phyloP scores from a whole-genome alignment of 2,113 vertebrate genomes.

The Atherinomorus stipes region DNA sequence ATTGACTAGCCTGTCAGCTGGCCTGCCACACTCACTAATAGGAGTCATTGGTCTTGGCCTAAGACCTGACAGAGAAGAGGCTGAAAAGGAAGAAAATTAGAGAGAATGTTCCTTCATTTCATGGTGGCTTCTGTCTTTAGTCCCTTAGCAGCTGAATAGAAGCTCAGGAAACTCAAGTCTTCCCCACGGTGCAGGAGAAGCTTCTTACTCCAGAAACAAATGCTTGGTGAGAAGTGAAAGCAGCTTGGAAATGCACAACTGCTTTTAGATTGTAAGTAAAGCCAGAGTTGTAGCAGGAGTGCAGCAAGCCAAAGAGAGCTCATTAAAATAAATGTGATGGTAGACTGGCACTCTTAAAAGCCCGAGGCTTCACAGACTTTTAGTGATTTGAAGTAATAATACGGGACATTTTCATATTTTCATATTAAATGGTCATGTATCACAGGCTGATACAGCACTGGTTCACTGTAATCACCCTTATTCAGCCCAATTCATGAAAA shows the following conservation, averaged over 20 bases:
- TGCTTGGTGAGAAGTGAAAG: constrained; percentile 36
- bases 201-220: constrained; percentile 8
- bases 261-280: constrained; percentile 49
- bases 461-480: constrained; percentile 40
- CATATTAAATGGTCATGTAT: constrained; percentile 50
- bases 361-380: constrained; percentile 47
- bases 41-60: constrained; percentile 98
- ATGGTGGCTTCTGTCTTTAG: constrained; percentile 38
- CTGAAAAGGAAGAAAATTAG: constrained; percentile 62
- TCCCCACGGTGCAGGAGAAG: constrained; percentile 6
- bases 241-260: constrained; percentile 2
- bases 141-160: constrained; percentile 81
- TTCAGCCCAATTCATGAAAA: constrained; percentile 29
- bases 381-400: constrained; percentile 57
- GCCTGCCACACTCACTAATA: constrained; percentile 97
- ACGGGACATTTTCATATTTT: constrained; percentile 54
- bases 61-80: constrained; percentile 88
- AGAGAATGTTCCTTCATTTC: constrained; percentile 42
- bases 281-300: constrained; percentile 28
- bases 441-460: constrained; percentile 26
- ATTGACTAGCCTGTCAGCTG: constrained; percentile 98
- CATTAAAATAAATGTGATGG: constrained; percentile 70
- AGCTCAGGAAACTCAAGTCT: constrained; percentile 18
- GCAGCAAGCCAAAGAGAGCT: constrained; percentile 50
- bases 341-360: constrained; percentile 63